Evolutionary conservation across 2,888 invertebrate genomes (phyloP), one percentile per base, ranked within the genome.

Genomic region (Caprella mutica): DNA sequence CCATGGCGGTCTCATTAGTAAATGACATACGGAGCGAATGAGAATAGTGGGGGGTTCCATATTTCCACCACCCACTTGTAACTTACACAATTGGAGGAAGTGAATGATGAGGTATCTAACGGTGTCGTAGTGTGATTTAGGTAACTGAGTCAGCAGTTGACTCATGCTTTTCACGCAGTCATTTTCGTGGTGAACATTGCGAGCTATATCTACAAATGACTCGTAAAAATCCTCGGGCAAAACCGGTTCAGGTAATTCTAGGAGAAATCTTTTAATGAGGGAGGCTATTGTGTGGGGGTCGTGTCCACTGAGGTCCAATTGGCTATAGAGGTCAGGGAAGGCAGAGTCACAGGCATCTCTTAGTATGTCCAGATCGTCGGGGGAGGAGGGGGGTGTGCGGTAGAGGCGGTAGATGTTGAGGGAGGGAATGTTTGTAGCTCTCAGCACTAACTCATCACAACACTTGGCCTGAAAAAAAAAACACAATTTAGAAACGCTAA

Each of bases 221-320:
- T 82, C 81, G 71, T 86, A 86, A 77, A 80, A 81, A 69, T 80
- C 79, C 33, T 83, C 81, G 24, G 85, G 85, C 66, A 86, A 82
- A 53, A 86, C 76, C 4, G 85, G 83, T 71, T 85, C 84, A 1
- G 84, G 84, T 65, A 86, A 72, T 70, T 86, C 85, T 46, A 83
- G 72, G 40, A 86, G 73, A 71, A 81, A 85, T 70, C 82, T 82
- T 69, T 85, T 84, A 58, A 86, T 72, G 51, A 80, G 76, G 65
- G 78, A 78, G 23, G 80, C 78, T 65, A 82, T 75, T 66, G 77
- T 76, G 61, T 77, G 74, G 14, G 78, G 74, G 40, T 75, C 75
- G 68, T 76, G 78, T 12, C 72, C 70, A 61, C 69, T 71, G 56
- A 80, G 69, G 67, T 78, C 77, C 39, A 75, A 70, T n/a, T n/a